Conservation (phyloP, 2,797 vertebrate genomes). For the Schizopygopsis malacanthus region DNA sequence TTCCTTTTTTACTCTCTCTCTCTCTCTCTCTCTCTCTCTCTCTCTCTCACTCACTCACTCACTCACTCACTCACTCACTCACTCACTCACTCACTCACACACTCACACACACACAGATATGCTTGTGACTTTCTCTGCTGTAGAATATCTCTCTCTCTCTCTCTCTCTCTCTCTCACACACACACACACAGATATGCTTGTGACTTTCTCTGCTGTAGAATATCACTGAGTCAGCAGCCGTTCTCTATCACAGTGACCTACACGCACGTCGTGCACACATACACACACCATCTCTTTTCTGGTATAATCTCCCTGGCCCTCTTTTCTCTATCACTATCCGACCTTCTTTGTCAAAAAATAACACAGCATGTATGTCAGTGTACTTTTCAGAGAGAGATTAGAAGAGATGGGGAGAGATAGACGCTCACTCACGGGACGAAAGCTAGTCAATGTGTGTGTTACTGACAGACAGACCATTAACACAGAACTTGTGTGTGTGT, state of each 20-base stretch:
- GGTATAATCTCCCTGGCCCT: conserved; percentile 19
- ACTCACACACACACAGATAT: neutral
- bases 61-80: too few species aligned
- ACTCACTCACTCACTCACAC: conserved; percentile 51
- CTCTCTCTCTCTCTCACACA: conserved; percentile 56
- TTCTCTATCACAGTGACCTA: conserved; percentile 31
- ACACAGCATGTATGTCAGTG: conserved; percentile 26
- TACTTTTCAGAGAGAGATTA: conserved; percentile 23
- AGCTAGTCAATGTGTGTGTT: conserved; percentile 45
- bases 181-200: conserved; percentile 30
- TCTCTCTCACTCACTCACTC: too few species aligned
- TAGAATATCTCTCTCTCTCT: conserved; percentile 62
- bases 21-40: conserved; percentile 53
- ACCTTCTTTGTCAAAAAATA: conserved; percentile 34
- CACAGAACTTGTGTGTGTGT: conserved; percentile 13
- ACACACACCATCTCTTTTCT: conserved; percentile 30
- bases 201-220: conserved; percentile 52
- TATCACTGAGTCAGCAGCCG: conserved; percentile 56
- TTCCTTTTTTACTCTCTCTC: conserved; percentile 42
- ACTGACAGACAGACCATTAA: conserved; percentile 46
- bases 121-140: too few species aligned
- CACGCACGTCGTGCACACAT: conserved; percentile 21
- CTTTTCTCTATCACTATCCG: conserved; percentile 10
- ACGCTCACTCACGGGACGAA: conserved; percentile 47
- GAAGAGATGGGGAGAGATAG: conserved; percentile 31